phyloP scores from a whole-genome alignment of 2,888 invertebrate genomes.

The Sphaerolaimus hirsutus region DNA sequence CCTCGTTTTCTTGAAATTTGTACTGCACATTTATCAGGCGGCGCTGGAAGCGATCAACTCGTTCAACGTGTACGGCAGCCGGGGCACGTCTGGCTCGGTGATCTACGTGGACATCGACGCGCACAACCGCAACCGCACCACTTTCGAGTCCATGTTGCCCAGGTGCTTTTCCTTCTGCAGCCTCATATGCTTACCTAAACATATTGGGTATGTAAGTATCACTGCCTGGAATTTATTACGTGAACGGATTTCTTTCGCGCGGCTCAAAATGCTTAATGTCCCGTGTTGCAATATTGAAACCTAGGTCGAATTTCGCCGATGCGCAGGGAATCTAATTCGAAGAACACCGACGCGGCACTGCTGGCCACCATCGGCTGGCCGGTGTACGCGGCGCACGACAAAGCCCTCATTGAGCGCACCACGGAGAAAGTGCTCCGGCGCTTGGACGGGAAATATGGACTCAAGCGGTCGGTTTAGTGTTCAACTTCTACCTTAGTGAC shows the following conservation, averaged over 20 bases:
- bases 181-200: too few species aligned
- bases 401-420: constrained; percentile 56
- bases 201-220: too few species aligned
- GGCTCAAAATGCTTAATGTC: too few species aligned
- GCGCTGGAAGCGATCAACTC: constrained; percentile 95
- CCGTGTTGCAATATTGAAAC: too few species aligned
- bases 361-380: constrained; percentile 84
- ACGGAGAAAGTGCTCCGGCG: constrained; percentile 41
- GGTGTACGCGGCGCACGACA: constrained; percentile 89
- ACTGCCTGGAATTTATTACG: too few species aligned
- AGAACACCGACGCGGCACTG: constrained; percentile 79
- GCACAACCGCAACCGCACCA: constrained; percentile 89
- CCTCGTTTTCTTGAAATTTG: too few species aligned
- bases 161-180: too few species aligned
- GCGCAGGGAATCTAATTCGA: too few species aligned
- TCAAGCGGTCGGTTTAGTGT: constrained; percentile 40
- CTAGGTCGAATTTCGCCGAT: too few species aligned
- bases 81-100: constrained; percentile 90
- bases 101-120: constrained; percentile 98
- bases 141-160: constrained; percentile 88
- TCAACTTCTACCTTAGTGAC: not conserved
- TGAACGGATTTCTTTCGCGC: too few species aligned
- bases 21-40: constrained; percentile 56
- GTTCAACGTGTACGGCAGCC: constrained; percentile 85
- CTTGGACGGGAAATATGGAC: constrained; percentile 65